Evolutionary conservation across 2,888 invertebrate genomes (phyloP).

Genomic region (Drosophila cyrtoloma): DNA sequence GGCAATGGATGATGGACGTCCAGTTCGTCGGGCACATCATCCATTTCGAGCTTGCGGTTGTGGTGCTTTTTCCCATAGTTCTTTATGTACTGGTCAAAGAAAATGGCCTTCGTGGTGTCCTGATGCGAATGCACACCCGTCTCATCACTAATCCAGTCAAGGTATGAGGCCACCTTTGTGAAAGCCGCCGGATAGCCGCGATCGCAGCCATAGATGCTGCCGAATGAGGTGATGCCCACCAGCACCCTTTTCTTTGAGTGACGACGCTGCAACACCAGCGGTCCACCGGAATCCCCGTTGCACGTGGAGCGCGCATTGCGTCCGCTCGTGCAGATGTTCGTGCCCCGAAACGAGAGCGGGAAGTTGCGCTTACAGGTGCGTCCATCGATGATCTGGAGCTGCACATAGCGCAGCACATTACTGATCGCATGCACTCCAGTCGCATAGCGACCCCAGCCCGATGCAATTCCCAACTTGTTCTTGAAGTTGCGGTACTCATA

Average conservation of each 20-base stretch:
- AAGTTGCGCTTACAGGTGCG: conserved; percentile 84
- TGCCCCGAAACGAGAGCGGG: conserved; percentile 83
- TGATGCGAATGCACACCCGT: conserved; percentile 75
- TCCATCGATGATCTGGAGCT: conserved; percentile 84
- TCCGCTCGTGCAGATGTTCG: conserved; percentile 85
- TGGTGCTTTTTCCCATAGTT: conserved; percentile 56
- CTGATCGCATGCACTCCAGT: conserved; percentile 84
- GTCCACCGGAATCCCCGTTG: conserved; percentile 85
- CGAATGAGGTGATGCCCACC: conserved; percentile 84
- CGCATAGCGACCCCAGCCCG: conserved; percentile 86
- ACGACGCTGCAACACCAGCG: conserved; percentile 80
- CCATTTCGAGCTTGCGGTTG: conserved; percentile 51
- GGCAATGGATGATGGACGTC: conserved; percentile 38
- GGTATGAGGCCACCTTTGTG: conserved; percentile 83
- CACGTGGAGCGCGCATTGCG: conserved; percentile 84
- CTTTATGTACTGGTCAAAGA: conserved; percentile 67
- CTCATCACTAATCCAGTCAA: conserved; percentile 83
- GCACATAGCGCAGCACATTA: conserved; percentile 84
- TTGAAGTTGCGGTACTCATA: conserved; percentile 82
- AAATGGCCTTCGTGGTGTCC: conserved; percentile 73
- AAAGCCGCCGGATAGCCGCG: conserved; percentile 84
- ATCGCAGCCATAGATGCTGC: conserved; percentile 83
- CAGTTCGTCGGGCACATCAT: conserved; percentile 70
- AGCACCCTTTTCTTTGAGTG: conserved; percentile 77
- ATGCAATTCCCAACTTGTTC: conserved; percentile 84